These are phyloP conservation scores for Dorcus hopei DNA, from an alignment of 2,888 invertebrate genomes.

Conservation along the genomic window DNA sequence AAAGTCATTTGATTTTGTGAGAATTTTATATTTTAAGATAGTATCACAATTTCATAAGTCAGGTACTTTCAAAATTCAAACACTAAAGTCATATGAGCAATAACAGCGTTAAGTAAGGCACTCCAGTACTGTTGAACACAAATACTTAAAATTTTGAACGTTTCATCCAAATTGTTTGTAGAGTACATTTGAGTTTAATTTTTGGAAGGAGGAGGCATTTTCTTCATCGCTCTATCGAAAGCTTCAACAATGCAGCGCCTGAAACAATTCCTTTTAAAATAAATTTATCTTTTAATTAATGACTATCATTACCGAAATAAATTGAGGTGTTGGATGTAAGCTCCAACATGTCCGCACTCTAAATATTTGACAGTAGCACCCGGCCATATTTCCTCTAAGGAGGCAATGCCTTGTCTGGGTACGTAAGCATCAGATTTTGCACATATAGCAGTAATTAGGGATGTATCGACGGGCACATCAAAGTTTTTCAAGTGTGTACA, in stretches of 20 bases:
- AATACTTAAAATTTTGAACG: background rate
- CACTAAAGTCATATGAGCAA: too few species aligned
- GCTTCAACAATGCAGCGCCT: slow-evolving; percentile 75
- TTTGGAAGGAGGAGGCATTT: slow-evolving; percentile 29
- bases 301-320: slow-evolving; percentile 72
- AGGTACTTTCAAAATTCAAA: too few species aligned
- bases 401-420: slow-evolving; percentile 78
- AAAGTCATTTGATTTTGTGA: too few species aligned
- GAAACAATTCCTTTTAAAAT: slow-evolving; percentile 35
- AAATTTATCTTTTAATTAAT: slow-evolving; percentile 1
- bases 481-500: slow-evolving; percentile 96
- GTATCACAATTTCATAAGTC: too few species aligned
- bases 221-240: slow-evolving; percentile 65
- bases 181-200: background rate
- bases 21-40: too few species aligned
- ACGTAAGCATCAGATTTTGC: slow-evolving; percentile 90
- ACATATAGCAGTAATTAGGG: slow-evolving; percentile 84
- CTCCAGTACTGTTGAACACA: slow-evolving; percentile 1
- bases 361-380: slow-evolving; percentile 85
- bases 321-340: slow-evolving; percentile 82
- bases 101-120: too few species aligned
- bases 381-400: slow-evolving; percentile 89
- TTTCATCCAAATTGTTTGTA: background rate
- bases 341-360: slow-evolving; percentile 85
- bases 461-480: slow-evolving; percentile 81